Percentiles rank a stretch among this genome's conserved stretches.
Conservation (phyloP, 2,888 invertebrate species). For the Apocheima hispidaria region DNA sequence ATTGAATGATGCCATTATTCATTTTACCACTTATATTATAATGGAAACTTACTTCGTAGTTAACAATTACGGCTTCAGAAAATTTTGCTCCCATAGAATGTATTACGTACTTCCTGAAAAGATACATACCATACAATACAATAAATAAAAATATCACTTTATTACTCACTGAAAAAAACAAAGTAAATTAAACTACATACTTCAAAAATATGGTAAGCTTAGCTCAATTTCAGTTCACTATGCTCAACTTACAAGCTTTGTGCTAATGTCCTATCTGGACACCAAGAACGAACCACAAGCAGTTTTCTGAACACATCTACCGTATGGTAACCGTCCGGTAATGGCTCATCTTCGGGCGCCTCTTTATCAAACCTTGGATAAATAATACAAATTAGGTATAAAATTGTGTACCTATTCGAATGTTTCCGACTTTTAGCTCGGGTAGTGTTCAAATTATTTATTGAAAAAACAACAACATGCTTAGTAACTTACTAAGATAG, state of each 20-base stretch:
- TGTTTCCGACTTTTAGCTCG: too few relatives aligned
- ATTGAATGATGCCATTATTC: not conserved
- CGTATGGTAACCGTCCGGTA: constrained; percentile 92
- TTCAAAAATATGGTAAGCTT: not conserved
- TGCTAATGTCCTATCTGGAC: constrained; percentile 92
- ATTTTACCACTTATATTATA: not conserved
- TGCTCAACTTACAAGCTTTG: constrained; percentile 87
- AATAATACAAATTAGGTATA: not conserved
- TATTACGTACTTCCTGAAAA: constrained; percentile 91
- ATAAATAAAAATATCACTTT: too few relatives aligned
- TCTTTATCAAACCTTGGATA: constrained; percentile 91
- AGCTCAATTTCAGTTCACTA: not conserved
- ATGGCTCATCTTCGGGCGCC: constrained; percentile 92
- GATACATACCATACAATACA: too few relatives aligned
- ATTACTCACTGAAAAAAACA: not conserved
- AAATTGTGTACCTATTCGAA: too few relatives aligned
- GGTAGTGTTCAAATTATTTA: too few relatives aligned
- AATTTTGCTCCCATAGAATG: constrained; percentile 90
- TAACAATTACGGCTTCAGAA: constrained; percentile 92
- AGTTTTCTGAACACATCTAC: constrained; percentile 92
- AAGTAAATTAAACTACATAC: too few relatives aligned
- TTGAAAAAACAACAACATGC: too few relatives aligned
- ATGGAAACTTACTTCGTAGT: constrained; percentile 86
- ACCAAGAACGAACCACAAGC: constrained; percentile 93
- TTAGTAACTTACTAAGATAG: too few relatives aligned